phyloP scores from a whole-genome alignment of 2,113 vertebrate genomes.

The Actenoides hombroni region DNA sequence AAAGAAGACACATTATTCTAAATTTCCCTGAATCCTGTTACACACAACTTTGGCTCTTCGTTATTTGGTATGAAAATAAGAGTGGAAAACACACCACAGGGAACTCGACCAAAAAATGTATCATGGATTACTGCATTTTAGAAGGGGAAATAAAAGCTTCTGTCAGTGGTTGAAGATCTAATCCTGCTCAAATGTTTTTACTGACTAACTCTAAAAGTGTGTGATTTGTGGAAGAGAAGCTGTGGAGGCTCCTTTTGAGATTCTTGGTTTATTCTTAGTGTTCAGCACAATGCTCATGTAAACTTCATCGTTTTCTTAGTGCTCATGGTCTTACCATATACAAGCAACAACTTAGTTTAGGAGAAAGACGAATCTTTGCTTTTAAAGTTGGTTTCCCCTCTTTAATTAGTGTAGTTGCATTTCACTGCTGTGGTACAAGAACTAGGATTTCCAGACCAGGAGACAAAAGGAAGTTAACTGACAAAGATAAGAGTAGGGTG shows the following conservation, averaged over 20 bases:
- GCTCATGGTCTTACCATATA: neutral
- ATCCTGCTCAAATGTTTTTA: neutral
- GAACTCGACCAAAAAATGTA: neutral
- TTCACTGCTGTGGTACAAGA: neutral
- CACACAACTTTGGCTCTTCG: neutral
- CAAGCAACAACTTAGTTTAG: fast-evolving
- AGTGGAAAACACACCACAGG: neutral
- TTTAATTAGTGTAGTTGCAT: neutral
- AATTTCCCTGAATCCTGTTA: neutral
- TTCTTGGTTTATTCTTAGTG: neutral
- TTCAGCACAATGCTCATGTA: neutral
- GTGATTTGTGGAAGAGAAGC: neutral
- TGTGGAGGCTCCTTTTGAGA: neutral
- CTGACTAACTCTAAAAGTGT: neutral
- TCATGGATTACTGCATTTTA: neutral
- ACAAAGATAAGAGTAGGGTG: neutral
- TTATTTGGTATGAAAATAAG: neutral
- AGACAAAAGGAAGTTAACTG: neutral
- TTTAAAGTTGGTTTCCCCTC: neutral
- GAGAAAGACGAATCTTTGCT: fast-evolving
- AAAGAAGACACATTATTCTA: neutral
- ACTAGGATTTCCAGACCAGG: neutral
- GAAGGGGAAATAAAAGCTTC: neutral
- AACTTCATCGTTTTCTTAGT: fast-evolving
- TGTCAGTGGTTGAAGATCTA: neutral